Evolutionary conservation across 2,797 vertebrate species (phyloP), one percentile per base, ranked within the genome.

Genomic region (Pangasius djambal): DNA sequence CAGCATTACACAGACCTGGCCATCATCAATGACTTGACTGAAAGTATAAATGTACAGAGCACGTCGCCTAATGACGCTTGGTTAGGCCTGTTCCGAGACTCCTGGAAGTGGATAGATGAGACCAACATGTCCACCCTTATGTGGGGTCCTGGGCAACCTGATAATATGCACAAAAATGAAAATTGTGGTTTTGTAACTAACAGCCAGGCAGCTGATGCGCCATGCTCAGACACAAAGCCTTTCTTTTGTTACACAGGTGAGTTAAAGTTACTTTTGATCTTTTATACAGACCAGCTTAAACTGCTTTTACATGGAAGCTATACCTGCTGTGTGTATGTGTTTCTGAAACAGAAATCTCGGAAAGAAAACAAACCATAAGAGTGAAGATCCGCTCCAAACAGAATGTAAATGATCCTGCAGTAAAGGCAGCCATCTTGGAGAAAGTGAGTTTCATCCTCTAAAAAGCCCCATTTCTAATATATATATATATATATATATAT

Each of bases 61-160:
- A 3, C 10, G 31, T 15, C 3, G 28, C 1, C 3, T 55, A 18
- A 0, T 52, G 1, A 0, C 48, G 37, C 18, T 9, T 88, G 88
- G 88, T 13, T 85, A 34, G 88, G 88, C 22, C 72, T 88, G 22
- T 28, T 85, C 52, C 44, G 59, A 61, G 82, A 88, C 44, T n/a
- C 57, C 18, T 88, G 88, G 88, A 85, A 78, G 63, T 85, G 88
- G 88, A 85, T 69, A n/a, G 20, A 88, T 40, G 6, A 70, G 13
- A 50, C 70, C 57, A 85, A 65, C 9, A 20, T 34, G 6, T 82
- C 78, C 25, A 40, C 48, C 22, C 13, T 87, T 4, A 57, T 28
- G 4, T 87, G 77, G 77, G 15, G 0, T 0, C 0, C 31, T 13
- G 77, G 65, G 48, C 59, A 79, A 59, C 86, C 86, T 20, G 22